phyloP scores from a whole-genome alignment of 2,113 vertebrate species.

The Campylomormyrus numenius region DNA sequence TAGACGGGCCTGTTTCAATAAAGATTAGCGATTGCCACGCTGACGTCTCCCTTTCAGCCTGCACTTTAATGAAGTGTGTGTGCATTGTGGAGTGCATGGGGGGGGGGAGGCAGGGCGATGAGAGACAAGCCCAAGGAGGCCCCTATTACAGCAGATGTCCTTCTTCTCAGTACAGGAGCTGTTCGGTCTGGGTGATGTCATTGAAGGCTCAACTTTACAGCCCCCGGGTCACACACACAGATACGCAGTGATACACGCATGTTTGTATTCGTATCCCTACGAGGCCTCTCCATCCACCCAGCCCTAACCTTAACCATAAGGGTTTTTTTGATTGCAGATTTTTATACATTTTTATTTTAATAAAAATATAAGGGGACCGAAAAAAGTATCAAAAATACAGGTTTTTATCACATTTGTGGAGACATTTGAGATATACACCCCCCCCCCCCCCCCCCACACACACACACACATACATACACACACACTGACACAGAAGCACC shows the following conservation, averaged over 20 bases:
- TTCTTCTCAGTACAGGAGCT: background rate
- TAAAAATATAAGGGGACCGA: background rate
- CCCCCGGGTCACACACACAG: background rate
- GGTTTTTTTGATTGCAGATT: background rate
- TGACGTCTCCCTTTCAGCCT: constrained; percentile 36
- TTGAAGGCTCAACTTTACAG: background rate
- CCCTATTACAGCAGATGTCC: constrained; percentile 23
- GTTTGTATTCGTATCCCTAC: background rate
- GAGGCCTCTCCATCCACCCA: background rate
- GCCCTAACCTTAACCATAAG: background rate
- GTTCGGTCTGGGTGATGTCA: constrained; percentile 26
- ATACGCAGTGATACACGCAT: background rate
- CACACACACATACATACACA: background rate
- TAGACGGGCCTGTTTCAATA: constrained; percentile 34
- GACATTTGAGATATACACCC: background rate
- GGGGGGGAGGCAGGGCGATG: background rate
- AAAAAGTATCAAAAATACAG: background rate
- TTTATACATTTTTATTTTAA: background rate
- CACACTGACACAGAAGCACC: background rate
- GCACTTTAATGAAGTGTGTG: constrained; percentile 36
- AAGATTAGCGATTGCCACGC: constrained; percentile 34
- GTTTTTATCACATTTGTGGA: background rate
- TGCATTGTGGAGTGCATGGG: background rate
- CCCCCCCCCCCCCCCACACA: background rate
- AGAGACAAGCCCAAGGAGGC: background rate